Evolutionary conservation across 2,113 vertebrate genomes (phyloP).

Genomic region (Isichthys henryi): DNA sequence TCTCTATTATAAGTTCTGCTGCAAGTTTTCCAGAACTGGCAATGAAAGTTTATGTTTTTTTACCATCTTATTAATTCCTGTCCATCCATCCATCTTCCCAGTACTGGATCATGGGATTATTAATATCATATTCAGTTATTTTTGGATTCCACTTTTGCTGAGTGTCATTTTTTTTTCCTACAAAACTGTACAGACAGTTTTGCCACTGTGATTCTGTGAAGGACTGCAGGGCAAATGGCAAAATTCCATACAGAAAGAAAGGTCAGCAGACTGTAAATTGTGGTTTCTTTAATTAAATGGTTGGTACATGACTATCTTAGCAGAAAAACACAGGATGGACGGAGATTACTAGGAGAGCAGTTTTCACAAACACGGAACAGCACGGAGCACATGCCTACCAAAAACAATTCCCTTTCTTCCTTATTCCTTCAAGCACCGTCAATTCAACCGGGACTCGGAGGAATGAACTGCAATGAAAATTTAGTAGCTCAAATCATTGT

Average conservation of each 20-base stretch:
- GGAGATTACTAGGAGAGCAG: not conserved
- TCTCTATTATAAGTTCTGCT: not conserved
- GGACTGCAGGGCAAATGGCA: not conserved
- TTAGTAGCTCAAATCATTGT: constrained; percentile 4
- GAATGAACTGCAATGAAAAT: not conserved
- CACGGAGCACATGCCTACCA: not conserved
- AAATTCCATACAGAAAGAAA: not conserved
- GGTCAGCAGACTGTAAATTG: not conserved
- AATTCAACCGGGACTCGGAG: not conserved
- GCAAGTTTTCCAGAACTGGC: not conserved
- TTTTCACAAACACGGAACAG: not conserved
- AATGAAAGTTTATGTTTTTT: not conserved
- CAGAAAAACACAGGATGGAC: not conserved
- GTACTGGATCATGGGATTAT: not conserved
- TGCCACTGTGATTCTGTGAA: not conserved
- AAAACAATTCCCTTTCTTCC: not conserved
- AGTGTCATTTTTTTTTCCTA: not conserved
- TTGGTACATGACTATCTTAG: not conserved
- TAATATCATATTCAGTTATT: not conserved
- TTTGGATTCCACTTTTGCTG: not conserved
- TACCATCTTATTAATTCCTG: not conserved
- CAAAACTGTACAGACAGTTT: not conserved
- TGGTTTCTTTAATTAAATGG: not conserved
- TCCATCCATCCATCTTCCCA: not conserved
- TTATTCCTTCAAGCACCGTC: not conserved